Base-by-base conservation (phyloP, 2,888 invertebrate genomes). In the Cheilosia soror region DNA sequence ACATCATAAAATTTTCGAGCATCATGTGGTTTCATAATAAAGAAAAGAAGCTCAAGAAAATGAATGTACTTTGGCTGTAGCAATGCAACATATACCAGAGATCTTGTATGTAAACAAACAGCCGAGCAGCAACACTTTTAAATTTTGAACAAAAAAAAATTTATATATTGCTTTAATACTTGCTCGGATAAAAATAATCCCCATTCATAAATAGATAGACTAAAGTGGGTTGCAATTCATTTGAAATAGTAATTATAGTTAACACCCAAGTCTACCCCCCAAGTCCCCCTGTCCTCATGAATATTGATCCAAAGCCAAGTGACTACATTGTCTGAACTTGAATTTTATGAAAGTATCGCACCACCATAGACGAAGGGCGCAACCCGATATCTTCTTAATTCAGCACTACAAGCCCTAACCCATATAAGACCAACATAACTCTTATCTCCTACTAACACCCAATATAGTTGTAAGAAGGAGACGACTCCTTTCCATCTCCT, bases 21-120 rank as follows among this genome's bases (percentile, higher is more conserved):
- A 76, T 69, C 69, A 69, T 69, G 68, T 76, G 76, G 55, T 65
- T 63, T 62, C 62, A 72, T 25, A 53, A 71, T 60, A 13, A 55
- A 11, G 37, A 37, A 37, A 37, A 4, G 11, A 37, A 37, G 11
- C 37, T 13, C 49, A 25, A 13, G 15, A 5, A 13, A 33, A 33
- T 6, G 25, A 13, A 57, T 13, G 15, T 53, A 11, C 29, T 53
- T 15, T 6, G 13, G 44, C 44, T 13, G n/a, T 40, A 15, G 40
- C 20, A 72, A 53, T 62, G 72, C 60, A 72, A 72, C 42, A 72
- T 53, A 31, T 49, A 53, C 37, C 72, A 72, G 72, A 72, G n/a
- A 25, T 4, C 9, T 62, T 31, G 31, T 51, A 42, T 49, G 60
- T 62, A 72, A 72, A 72, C 31, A 62, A 60, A 53, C 31, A 20